Conservation (phyloP, 1,140 invertebrate species). For the Thalassaphorura encarpata region DNA sequence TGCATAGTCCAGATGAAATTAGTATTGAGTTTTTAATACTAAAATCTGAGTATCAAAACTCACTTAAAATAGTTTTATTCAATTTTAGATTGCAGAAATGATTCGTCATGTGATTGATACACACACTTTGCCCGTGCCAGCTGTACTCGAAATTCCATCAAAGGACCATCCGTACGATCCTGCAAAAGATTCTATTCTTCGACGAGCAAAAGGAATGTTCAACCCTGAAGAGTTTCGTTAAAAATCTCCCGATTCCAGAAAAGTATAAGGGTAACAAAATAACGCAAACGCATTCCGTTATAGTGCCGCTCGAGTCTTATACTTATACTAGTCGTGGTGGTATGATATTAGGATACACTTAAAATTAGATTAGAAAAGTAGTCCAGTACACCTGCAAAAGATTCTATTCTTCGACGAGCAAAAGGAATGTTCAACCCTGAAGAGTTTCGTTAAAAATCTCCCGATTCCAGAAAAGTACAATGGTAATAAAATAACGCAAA, state of each 20-base stretch:
- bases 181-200: slow-evolving; percentile 91
- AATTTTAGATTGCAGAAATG: slow-evolving; percentile 81
- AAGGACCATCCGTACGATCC: slow-evolving; percentile 99
- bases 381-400: slow-evolving; percentile 97
- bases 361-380: slow-evolving; percentile 99
- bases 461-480: too few relatives aligned
- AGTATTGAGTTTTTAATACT: neutral
- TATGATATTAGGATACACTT: too few relatives aligned
- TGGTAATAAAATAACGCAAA: too few relatives aligned
- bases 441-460: slow-evolving; percentile 35
- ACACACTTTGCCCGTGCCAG: slow-evolving; percentile 84
- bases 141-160: slow-evolving; percentile 96
- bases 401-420: slow-evolving; percentile 89
- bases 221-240: slow-evolving; percentile 39
- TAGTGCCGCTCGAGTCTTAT: too few relatives aligned
- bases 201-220: slow-evolving; percentile 63
- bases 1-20: neutral
- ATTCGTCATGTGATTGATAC: slow-evolving; percentile 94
- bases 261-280: too few relatives aligned
- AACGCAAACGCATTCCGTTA: too few relatives aligned
- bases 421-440: slow-evolving; percentile 47
- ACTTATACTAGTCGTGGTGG: too few relatives aligned
- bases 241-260: too few relatives aligned
- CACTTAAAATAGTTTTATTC: neutral
- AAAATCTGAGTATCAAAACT: slow-evolving; percentile 16